Evolutionary conservation across 2,113 vertebrate genomes (phyloP).

Genomic region (Petaurus breviceps): DNA sequence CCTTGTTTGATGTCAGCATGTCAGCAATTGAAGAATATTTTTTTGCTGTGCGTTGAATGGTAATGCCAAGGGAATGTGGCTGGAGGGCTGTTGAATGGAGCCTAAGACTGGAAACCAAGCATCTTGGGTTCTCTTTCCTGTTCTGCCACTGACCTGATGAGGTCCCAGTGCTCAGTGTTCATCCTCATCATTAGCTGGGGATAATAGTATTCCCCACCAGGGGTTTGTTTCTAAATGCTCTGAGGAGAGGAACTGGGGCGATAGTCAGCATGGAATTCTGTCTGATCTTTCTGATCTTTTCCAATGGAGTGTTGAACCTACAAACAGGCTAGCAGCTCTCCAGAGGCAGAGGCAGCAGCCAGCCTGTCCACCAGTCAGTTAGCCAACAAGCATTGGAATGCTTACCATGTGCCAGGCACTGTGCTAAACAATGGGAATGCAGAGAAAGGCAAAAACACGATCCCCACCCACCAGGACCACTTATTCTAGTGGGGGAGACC

Average conservation of each 20-base stretch:
- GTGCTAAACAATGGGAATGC: neutral
- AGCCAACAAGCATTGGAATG: neutral
- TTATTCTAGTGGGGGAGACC: neutral
- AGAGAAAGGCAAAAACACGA: neutral
- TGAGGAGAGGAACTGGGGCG: neutral
- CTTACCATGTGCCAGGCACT: neutral
- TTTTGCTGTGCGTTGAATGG: neutral
- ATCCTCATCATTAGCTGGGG: neutral
- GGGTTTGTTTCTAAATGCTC: neutral
- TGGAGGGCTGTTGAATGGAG: neutral
- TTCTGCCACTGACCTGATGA: neutral
- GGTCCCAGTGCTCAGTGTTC: neutral
- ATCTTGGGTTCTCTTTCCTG: neutral
- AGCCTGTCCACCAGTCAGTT: neutral
- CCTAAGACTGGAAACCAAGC: neutral
- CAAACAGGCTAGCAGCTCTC: neutral
- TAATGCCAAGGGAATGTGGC: neutral
- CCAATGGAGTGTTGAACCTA: neutral
- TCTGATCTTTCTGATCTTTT: neutral
- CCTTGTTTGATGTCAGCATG: slow-evolving; percentile 26
- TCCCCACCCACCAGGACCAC: neutral
- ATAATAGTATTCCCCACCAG: neutral
- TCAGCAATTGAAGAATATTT: neutral
- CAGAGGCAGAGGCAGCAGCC: neutral
- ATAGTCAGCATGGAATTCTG: accelerated